Base-by-base conservation (phyloP, 2,888 invertebrate species). In the Gonocerus acuteangulatus region DNA sequence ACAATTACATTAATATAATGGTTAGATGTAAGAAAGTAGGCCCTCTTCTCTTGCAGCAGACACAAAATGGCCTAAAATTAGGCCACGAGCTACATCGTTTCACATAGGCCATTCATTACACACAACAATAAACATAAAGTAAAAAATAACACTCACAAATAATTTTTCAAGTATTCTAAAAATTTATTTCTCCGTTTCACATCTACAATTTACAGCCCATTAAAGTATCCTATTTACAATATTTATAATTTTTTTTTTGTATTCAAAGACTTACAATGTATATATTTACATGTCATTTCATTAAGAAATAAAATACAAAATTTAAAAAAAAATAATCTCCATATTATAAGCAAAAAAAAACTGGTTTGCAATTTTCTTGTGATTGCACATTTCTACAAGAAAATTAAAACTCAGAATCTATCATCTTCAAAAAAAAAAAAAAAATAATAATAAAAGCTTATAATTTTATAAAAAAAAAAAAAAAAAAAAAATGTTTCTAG, bases 21-120 rank as follows among this genome's bases (percentile, higher is more conserved):
- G 47, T 45, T 60, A 42, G 48, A 60, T 56, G 54, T 34, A 54
- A 22, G 51, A 51, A 58, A 45, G 32, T 63, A 63, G 62, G 62
- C 62, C 62, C 54, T 49, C 44, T 51, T 49, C 44, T 51, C 58
- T 54, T 54, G 23, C 23, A 23, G 22, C 21, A 16, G 36, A 54
- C 21, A 54, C 22, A 18, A 54, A 36, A 19, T 22, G 39, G 23
- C 42, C 42, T 9, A 7, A 39, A 42, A 13, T 54, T 54, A 54
- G 54, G 54, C 54, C 36, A 39, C 34, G 16, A 19, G 22, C 54
- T 54, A 54, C 54, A 15, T 34, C 13, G 6, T 39, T 39, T n/a
- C 7, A 39, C 39, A 27, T 27, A 6, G 4, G 27, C 9, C 9
- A 27, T 39, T 13, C 39, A 39, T 13, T 39, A 11, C 15, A 36